Evolutionary conservation across 2,113 vertebrate genomes (phyloP), one percentile per base, ranked within the genome.

Genomic region (Channa maculata): DNA sequence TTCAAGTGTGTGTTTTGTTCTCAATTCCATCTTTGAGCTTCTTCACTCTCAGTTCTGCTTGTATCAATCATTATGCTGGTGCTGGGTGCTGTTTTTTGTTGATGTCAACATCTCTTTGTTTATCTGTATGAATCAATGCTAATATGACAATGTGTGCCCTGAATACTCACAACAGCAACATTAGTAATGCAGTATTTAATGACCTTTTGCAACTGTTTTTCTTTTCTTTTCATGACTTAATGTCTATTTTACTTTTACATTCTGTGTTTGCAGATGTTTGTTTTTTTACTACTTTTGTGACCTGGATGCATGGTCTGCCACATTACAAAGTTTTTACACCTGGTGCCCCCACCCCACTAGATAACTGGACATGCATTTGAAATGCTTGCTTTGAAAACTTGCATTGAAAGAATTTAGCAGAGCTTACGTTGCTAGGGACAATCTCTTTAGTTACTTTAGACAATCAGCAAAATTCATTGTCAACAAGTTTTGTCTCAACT

Each of bases 141-240:
- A 65, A 46, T 86, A 68, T 80, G 88, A 93, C 91, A 89, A 89
- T 81, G 89, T 91, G 84, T 87, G 88, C 85, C 88, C 89, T 89
- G 85, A 83, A 92, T 82, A 88, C 85, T 86, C 67, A 79, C 86
- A 90, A 86, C 44, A 14, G 64, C 80, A 79, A 65, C 72, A 79
- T 78, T 59, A 84, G 75, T 71, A 62, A 85, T 60, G 63, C 72
- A 70, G 51, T 64, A 75, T 55, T 71, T 59, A 58, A 59, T 59
- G 77, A 78, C 70, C 73, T 75, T 68, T 67, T 72, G 65, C 83
- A 73, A 51, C 71, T 83, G 60, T 59, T 15, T 50, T 65, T 55
- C 52, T 14, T 15, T 11, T 71, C 14, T 43, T 71, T 65, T 33
- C 46, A 11, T 57, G 33, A 8, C 69, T 66, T 48, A 0, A 59